These are phyloP conservation scores for Trilocha varians DNA, from an alignment of 2,888 invertebrate species.

Conservation along the genomic window DNA sequence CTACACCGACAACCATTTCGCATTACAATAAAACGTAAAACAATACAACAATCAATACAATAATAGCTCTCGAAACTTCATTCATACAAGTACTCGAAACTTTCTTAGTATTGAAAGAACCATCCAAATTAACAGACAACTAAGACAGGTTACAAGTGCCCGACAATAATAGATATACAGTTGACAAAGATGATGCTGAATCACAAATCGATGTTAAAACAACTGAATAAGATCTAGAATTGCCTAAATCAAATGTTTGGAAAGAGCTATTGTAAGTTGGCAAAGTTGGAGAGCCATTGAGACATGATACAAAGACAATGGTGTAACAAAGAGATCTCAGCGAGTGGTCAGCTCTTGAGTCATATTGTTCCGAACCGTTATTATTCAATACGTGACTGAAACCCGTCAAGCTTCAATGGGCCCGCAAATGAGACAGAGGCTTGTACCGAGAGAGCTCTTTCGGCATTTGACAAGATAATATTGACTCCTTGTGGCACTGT, in stretches of 20 bases:
- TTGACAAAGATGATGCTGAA: constrained; percentile 3
- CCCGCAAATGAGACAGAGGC: not conserved
- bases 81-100: constrained; percentile 34
- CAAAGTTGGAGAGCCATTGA: constrained; percentile 40
- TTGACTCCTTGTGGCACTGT: constrained; percentile 10
- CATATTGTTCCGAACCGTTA: constrained; percentile 42
- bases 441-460: constrained; percentile 2
- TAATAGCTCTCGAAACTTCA: constrained; percentile 20
- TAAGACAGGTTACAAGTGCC: constrained; percentile 67
- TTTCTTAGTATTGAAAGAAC: constrained; percentile 51
- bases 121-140: constrained; percentile 66
- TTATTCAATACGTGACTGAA: constrained; percentile 38
- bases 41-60: constrained; percentile 46
- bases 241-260: constrained; percentile 6
- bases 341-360: constrained; percentile 56
- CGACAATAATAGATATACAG: constrained; percentile 26
- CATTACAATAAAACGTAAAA: constrained; percentile 17
- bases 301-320: constrained; percentile 58
- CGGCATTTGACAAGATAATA: constrained; percentile 8
- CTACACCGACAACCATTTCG: not conserved
- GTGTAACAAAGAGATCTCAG: constrained; percentile 54
- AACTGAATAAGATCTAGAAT: not conserved
- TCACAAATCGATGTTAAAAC: not conserved
- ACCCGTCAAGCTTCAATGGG: constrained; percentile 3
- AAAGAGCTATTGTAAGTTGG: constrained; percentile 20